Conservation (phyloP, 2,113 vertebrate genomes). For the Neogobius melanostomus region DNA sequence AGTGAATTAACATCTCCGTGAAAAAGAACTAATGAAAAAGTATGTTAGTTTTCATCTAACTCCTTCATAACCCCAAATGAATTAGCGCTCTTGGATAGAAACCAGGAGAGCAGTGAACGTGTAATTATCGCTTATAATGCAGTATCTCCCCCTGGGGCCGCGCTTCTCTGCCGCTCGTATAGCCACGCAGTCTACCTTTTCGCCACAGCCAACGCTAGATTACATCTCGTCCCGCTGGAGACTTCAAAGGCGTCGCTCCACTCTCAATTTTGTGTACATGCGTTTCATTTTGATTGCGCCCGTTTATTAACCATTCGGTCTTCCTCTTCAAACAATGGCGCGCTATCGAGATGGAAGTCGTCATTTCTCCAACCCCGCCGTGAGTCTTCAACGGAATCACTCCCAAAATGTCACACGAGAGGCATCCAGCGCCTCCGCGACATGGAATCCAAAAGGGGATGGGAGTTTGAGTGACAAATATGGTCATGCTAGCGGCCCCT, state of each 20-base stretch:
- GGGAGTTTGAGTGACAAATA: constrained; percentile 63
- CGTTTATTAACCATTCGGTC: constrained; percentile 38
- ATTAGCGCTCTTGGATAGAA: constrained; percentile 6
- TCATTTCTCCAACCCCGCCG: constrained; percentile 38
- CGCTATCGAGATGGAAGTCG: constrained; percentile 38
- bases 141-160: background rate
- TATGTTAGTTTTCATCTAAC: background rate
- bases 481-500: constrained; percentile 58
- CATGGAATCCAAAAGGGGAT: constrained; percentile 44
- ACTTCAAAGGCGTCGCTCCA: constrained; percentile 22
- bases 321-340: constrained; percentile 22
- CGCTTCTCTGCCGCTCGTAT: constrained; percentile 1
- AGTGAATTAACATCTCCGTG: background rate
- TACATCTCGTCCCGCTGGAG: background rate
- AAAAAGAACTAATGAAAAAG: background rate
- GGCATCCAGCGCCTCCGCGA: constrained; percentile 35
- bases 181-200: constrained; percentile 5
- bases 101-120: background rate
- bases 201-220: background rate
- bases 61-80: background rate
- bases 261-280: constrained; percentile 39
- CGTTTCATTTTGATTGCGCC: constrained; percentile 32
- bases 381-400: constrained; percentile 46
- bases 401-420: constrained; percentile 33
- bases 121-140: background rate